A percentile compares a stretch with the other conserved stretches of the same genome.
These are phyloP conservation scores for Nyctereutes procyonoides DNA, from an alignment of 2,113 vertebrate species.

Conservation along the genomic window DNA sequence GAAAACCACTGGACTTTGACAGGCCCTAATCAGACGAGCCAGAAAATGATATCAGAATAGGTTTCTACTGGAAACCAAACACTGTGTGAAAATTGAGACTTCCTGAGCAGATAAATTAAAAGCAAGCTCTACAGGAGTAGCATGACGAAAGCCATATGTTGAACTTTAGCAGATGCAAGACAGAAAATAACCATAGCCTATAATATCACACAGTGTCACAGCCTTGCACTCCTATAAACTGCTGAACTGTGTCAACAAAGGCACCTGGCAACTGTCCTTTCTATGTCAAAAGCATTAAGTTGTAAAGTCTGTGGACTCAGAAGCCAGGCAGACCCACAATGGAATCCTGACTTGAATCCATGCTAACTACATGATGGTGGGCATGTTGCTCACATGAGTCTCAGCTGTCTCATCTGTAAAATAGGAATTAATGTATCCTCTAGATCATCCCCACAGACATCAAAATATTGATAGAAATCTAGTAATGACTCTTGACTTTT, in stretches of 20 bases:
- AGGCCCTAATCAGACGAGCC: constrained; percentile 71
- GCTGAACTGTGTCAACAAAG: constrained; percentile 59
- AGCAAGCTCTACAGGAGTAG: constrained; percentile 79
- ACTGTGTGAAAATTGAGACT: constrained; percentile 85
- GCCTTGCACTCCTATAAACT: constrained; percentile 36
- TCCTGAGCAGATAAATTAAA: constrained; percentile 87
- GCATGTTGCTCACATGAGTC: neutral
- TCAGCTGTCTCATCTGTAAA: neutral
- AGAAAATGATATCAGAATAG: constrained; percentile 80
- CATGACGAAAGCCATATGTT: constrained; percentile 78
- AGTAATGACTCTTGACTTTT: neutral
- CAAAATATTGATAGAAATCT: neutral
- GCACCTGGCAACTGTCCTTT: constrained; percentile 59
- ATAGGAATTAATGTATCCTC: neutral
- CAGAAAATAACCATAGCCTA: constrained; percentile 79
- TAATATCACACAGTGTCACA: constrained; percentile 76
- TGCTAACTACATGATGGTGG: neutral
- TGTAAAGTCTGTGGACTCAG: neutral
- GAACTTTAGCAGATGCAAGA: constrained; percentile 75
- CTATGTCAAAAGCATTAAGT: constrained; percentile 57
- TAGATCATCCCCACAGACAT: neutral
- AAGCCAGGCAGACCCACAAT: neutral
- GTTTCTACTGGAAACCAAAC: constrained; percentile 85
- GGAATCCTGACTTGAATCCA: neutral
- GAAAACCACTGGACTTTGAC: constrained; percentile 67